phyloP scores from a whole-genome alignment of 2,888 invertebrate genomes.

The Sthenelais limicola region DNA sequence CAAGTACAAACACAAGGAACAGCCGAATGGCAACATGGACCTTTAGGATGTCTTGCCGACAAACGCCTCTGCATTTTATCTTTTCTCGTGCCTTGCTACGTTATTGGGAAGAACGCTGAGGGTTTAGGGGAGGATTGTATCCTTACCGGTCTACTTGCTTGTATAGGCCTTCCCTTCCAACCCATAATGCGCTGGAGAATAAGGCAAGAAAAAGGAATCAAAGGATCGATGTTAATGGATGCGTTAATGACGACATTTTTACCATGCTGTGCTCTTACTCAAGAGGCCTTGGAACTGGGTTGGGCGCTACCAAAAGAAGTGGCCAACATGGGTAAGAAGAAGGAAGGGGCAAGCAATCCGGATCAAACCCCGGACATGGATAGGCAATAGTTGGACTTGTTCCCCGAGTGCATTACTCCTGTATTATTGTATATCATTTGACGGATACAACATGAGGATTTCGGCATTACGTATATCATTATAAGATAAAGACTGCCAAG shows the following conservation, averaged over 20 bases:
- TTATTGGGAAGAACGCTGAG: conserved; percentile 47
- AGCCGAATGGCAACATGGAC: conserved; percentile 36
- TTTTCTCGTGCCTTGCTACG: conserved; percentile 42
- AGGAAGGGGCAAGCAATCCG: not conserved
- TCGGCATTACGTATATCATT: too few relatives aligned
- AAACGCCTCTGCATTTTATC: conserved; percentile 39
- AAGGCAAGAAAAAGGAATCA: conserved; percentile 43
- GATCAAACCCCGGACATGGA: conserved; percentile 32
- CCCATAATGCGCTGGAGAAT: conserved; percentile 46
- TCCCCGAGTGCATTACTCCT: too few relatives aligned
- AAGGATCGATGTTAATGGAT: conserved; percentile 46
- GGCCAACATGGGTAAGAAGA: not conserved
- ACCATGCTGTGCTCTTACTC: conserved; percentile 44
- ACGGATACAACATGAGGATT: too few relatives aligned
- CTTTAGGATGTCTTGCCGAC: conserved; percentile 44
- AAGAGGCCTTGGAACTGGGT: conserved; percentile 45
- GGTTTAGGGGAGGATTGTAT: conserved; percentile 46
- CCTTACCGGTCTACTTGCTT: conserved; percentile 43
- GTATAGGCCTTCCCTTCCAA: conserved; percentile 32
- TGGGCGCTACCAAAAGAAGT: conserved; percentile 39
- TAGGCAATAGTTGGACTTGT: not conserved
- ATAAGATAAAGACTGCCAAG: too few relatives aligned
- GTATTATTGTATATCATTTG: too few relatives aligned
- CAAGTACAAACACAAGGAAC: conserved; percentile 15
- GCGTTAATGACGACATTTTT: conserved; percentile 3